These are phyloP conservation scores for Nothura maculosa DNA, from an alignment of 2,797 vertebrate species.

Conservation along the genomic window DNA sequence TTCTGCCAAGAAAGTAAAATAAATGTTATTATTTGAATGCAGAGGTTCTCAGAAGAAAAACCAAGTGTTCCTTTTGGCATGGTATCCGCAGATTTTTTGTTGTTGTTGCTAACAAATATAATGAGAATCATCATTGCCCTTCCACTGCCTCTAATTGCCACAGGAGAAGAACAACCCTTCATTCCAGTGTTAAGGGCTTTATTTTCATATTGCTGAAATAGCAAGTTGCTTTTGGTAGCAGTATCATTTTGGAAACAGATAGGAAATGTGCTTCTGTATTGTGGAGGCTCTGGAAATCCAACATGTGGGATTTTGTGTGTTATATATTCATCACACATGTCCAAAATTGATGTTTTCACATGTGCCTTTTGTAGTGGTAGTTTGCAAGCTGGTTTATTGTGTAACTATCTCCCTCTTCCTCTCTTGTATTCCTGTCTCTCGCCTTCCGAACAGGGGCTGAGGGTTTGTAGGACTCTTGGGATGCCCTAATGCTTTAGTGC, in stretches of 20 bases:
- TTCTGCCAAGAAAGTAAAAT: slow-evolving; percentile 68
- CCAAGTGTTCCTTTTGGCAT: neutral
- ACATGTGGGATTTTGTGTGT: neutral
- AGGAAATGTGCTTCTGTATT: accelerated
- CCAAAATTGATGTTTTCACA: neutral
- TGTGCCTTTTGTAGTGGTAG: neutral
- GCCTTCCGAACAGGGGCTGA: neutral
- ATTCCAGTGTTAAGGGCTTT: neutral
- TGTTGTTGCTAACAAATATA: neutral
- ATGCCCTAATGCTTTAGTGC: neutral
- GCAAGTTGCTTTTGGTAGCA: neutral
- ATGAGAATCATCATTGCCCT: neutral
- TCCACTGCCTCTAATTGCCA: slow-evolving; percentile 4
- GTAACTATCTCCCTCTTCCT: neutral
- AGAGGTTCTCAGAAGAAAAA: slow-evolving; percentile 21
- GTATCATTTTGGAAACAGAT: neutral
- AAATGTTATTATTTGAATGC: slow-evolving; percentile 46
- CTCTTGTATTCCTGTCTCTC: neutral
- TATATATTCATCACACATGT: accelerated
- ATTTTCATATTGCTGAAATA: neutral
- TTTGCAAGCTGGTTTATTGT: neutral
- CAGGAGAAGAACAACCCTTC: neutral
- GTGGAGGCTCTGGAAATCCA: neutral
- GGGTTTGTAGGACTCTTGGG: neutral
- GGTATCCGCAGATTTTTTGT: slow-evolving; percentile 39